A percentile compares a stretch with the other conserved stretches of the same genome.
These are phyloP conservation scores for Cottus gobio DNA, from an alignment of 2,113 vertebrate species.

Conservation along the genomic window DNA sequence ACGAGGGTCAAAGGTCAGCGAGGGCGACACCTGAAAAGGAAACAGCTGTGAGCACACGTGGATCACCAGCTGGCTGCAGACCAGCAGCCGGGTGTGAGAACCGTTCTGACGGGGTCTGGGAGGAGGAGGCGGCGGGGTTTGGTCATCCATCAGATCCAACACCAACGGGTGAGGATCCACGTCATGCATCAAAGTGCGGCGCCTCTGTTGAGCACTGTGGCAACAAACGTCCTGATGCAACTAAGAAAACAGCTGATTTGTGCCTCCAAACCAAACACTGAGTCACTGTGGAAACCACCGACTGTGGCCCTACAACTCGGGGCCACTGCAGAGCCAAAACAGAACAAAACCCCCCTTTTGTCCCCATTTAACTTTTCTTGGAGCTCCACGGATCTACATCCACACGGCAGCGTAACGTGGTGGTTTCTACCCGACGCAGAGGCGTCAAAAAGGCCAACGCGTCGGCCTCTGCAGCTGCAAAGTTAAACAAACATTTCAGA, in stretches of 20 bases:
- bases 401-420: neutral
- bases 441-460: no score
- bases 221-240: conserved; percentile 29
- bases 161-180: conserved; percentile 38
- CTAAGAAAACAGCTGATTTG: conserved; percentile 58
- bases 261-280: conserved; percentile 60
- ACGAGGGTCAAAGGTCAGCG: conserved; percentile 50
- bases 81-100: conserved; percentile 4
- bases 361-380: conserved; percentile 33
- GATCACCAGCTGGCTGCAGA: conserved; percentile 6
- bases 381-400: neutral
- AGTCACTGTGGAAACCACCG: conserved; percentile 65
- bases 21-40: conserved; percentile 33
- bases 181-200: conserved; percentile 13
- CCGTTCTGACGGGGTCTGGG: no score
- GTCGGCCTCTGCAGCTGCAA: conserved; percentile 10
- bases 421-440: neutral
- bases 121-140: neutral
- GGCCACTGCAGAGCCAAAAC: conserved; percentile 39
- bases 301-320: conserved; percentile 40
- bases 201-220: conserved; percentile 14
- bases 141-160: conserved; percentile 8
- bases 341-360: neutral
- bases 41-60: conserved; percentile 47
- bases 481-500: conserved; percentile 40